Conservation (phyloP, 2,888 invertebrate species). For the Trisateles emortualis region DNA sequence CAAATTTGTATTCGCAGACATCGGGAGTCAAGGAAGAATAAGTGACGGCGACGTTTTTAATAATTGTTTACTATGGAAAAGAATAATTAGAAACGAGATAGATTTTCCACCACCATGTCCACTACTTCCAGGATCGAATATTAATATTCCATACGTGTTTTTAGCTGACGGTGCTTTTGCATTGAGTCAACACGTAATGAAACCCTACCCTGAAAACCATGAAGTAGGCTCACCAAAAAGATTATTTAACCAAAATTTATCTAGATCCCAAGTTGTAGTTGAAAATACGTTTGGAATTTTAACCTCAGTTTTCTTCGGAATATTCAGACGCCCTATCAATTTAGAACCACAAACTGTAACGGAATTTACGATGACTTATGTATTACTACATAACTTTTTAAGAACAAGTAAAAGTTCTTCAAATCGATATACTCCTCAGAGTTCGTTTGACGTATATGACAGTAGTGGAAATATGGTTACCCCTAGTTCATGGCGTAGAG, state of each 20-base stretch:
- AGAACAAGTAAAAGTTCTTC: constrained; percentile 28
- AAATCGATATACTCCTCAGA: constrained; percentile 33
- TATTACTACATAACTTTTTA: constrained; percentile 49
- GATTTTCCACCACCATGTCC: constrained; percentile 45
- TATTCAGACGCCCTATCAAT: constrained; percentile 48
- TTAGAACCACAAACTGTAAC: constrained; percentile 45
- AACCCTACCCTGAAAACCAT: constrained; percentile 51
- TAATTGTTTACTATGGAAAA: constrained; percentile 46
- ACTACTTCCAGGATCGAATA: constrained; percentile 39
- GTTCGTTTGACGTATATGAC: constrained; percentile 41
- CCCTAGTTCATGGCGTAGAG: constrained; percentile 29
- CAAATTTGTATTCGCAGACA: constrained; percentile 47
- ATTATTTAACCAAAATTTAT: constrained; percentile 43
- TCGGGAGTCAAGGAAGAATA: constrained; percentile 46
- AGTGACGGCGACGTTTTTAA: constrained; percentile 28
- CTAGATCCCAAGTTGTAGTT: constrained; percentile 41
- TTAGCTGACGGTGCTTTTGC: constrained; percentile 55
- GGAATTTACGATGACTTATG: constrained; percentile 51
- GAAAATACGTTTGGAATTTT: constrained; percentile 47
- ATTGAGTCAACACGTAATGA: constrained; percentile 48
- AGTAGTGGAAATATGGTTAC: constrained; percentile 12
- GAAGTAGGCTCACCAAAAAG: constrained; percentile 40
- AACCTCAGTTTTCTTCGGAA: constrained; percentile 48
- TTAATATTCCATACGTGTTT: constrained; percentile 51
- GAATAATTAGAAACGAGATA: constrained; percentile 35